Percentiles rank a stretch among this genome's conserved stretches.
phyloP scores from a whole-genome alignment of 1,140 invertebrate species.

The Lethrus apterus region DNA sequence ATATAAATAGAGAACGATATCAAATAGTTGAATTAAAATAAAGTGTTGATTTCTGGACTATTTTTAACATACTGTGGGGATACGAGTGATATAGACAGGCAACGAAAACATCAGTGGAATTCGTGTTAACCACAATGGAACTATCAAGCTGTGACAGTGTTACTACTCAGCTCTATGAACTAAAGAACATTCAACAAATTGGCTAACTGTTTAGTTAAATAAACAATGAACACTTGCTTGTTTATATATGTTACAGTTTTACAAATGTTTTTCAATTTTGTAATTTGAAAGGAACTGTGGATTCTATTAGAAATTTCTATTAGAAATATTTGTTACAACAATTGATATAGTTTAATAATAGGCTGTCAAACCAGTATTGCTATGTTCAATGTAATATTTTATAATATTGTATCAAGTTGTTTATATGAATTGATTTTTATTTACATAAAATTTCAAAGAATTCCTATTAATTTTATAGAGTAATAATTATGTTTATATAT shows the following conservation, averaged over 20 bases:
- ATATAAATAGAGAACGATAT: slow-evolving; percentile 20
- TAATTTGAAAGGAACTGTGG: slow-evolving; percentile 31
- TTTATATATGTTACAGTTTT: slow-evolving; percentile 34
- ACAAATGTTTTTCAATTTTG: slow-evolving; percentile 31
- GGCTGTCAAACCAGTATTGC: slow-evolving; percentile 27
- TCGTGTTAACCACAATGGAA: slow-evolving; percentile 14
- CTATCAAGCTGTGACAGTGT: slow-evolving; percentile 10
- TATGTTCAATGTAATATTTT: slow-evolving; percentile 24
- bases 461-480: no score
- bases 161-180: slow-evolving; percentile 10
- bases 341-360: slow-evolving; percentile 36
- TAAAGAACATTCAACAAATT: slow-evolving; percentile 30
- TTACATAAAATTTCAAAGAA: no score
- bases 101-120: slow-evolving; percentile 14
- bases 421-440: slow-evolving; percentile 2
- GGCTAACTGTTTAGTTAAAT: slow-evolving; percentile 29
- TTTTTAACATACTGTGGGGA: slow-evolving; percentile 16
- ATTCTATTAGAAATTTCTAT: slow-evolving; percentile 21
- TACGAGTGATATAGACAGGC: slow-evolving; percentile 19
- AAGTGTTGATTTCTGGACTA: slow-evolving; percentile 18
- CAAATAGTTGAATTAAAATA: slow-evolving; percentile 21
- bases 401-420: slow-evolving; percentile 7
- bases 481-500: no score
- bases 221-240: slow-evolving; percentile 25
- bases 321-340: slow-evolving; percentile 31